Evolutionary conservation across 2,113 vertebrate species (phyloP), one percentile per base, ranked within the genome.

Genomic region (Phrynosoma blainvillii): DNA sequence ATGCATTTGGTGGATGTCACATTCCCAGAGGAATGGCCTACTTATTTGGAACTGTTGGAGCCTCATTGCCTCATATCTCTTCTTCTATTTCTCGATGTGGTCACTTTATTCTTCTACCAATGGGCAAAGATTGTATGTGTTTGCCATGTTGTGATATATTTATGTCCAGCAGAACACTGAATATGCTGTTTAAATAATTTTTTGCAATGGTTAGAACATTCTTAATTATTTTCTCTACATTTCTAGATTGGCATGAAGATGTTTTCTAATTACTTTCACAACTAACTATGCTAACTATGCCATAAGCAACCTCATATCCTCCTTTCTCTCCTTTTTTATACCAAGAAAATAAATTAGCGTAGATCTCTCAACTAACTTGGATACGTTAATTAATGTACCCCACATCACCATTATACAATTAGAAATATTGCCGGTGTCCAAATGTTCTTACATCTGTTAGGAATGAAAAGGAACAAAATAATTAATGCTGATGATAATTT

Each of bases 401-500:
- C 52, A 6, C 23, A 76, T 18, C 56, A 88, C 62, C 20, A 36
- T 90, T 92, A 88, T 59, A 87, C 87, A 92, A 91, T 95, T 91
- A 95, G 86, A 94, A 94, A 89, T 94, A 90, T 91, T 87, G 89
- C 84, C 70, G 74, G 88, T 92, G 88, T 94, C 93, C 94, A 93
- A 94, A 89, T 21, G 89, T 93, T 85, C 73, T 87, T 96, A 90
- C 90, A 95, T 92, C 90, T 96, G 90, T 92, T 95, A 93, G 91
- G 85, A 95, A 82, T 89, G 89, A 76, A 89, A 93, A 92, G 62
- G 91, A 92, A 89, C 89, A 94, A 94, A 95, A 91, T 86, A 95
- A 95, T 87, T 94, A 91, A 94, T 79, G 85, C 85, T 96, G 94
- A 95, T 0, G 82, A 89, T 95, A 92, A 95, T 95, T 93, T 95